A percentile compares a stretch with the other conserved stretches of the same genome.
These are phyloP conservation scores for Zhuqinia jingwanae DNA, from an alignment of 2,888 invertebrate genomes.

Conservation along the genomic window DNA sequence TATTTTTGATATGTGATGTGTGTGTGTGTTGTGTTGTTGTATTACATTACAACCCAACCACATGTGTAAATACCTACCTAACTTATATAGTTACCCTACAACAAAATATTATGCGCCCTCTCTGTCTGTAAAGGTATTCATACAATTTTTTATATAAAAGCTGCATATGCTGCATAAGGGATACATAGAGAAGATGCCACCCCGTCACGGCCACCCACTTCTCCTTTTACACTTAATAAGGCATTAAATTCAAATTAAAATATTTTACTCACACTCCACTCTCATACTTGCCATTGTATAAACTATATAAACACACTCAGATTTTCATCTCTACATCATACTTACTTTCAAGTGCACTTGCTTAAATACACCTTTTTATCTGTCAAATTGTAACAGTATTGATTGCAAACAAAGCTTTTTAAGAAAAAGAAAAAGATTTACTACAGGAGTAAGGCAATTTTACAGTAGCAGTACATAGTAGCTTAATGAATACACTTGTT, in stretches of 20 bases:
- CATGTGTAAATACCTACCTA: not conserved
- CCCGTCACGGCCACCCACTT: constrained; percentile 74
- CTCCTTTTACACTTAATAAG: constrained; percentile 69
- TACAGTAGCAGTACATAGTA: too few species aligned
- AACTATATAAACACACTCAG: too few species aligned
- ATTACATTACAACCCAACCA: constrained; percentile 2
- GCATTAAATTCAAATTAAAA: constrained; percentile 71
- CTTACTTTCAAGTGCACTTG: too few species aligned
- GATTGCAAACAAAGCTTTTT: too few species aligned
- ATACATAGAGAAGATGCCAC: constrained; percentile 60
- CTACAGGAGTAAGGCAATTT: too few species aligned
- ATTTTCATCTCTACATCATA: constrained; percentile 7
- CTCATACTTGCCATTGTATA: constrained; percentile 45
- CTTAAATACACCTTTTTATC: too few species aligned
- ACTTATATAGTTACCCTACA: too few species aligned
- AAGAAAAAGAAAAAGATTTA: too few species aligned
- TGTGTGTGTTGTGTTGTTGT: too few species aligned
- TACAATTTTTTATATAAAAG: not conserved
- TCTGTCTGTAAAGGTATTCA: not conserved
- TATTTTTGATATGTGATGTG: constrained; percentile 32
- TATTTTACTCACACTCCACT: constrained; percentile 67
- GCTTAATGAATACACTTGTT: too few species aligned
- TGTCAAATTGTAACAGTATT: too few species aligned
- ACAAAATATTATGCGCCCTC: not conserved
- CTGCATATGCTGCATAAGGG: not conserved